Percentiles rank a stretch among this genome's conserved stretches.
phyloP scores from a whole-genome alignment of 2,113 vertebrate genomes.

The Eurypyga helias region DNA sequence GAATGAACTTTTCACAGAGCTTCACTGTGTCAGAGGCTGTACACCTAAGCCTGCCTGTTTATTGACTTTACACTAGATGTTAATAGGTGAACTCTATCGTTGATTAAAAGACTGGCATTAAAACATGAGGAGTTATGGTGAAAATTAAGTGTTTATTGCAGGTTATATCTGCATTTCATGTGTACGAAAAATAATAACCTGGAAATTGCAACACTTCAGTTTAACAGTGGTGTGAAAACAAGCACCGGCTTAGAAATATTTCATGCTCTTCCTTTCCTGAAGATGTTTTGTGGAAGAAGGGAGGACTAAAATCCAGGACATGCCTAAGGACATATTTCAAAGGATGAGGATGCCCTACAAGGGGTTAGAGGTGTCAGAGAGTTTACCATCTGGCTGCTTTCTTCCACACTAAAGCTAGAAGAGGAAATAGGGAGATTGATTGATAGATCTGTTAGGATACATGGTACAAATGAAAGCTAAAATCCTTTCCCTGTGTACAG shows the following conservation, averaged over 20 bases:
- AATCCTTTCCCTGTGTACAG: background rate
- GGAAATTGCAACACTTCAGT: background rate
- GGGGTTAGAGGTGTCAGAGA: background rate
- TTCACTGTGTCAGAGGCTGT: background rate
- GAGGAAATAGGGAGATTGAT: background rate
- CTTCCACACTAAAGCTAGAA: background rate
- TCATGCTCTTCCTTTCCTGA: background rate
- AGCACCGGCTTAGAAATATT: background rate
- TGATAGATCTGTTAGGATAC: background rate
- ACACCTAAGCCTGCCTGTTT: background rate
- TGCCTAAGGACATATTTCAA: background rate
- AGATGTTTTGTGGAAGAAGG: background rate
- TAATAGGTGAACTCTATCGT: background rate
- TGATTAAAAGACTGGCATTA: background rate
- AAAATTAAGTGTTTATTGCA: conserved; percentile 6
- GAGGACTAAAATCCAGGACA: background rate
- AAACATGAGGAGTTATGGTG: background rate
- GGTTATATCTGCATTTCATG: background rate
- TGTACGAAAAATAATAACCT: background rate
- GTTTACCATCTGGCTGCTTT: background rate
- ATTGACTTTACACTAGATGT: background rate
- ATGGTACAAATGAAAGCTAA: background rate
- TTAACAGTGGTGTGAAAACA: background rate
- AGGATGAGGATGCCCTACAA: background rate
- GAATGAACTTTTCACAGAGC: background rate